phyloP scores from a whole-genome alignment of 1,140 invertebrate genomes.

The Bombus waltoni region DNA sequence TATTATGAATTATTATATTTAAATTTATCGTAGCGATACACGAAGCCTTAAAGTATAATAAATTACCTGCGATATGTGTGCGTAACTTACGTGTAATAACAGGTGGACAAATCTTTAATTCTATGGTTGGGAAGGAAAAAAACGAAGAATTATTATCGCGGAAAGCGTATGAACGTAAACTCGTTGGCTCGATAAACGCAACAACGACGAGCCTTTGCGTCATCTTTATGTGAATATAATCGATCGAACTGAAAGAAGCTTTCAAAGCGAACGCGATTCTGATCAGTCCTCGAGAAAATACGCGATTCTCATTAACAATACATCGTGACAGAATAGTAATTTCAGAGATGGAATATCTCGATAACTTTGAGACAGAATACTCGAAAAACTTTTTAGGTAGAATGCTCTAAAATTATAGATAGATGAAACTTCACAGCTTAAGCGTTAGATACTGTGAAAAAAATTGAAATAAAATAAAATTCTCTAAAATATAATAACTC shows the following conservation, averaged over 20 bases:
- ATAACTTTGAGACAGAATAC: not conserved
- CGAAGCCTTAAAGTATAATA: not conserved
- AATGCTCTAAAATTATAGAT: not conserved
- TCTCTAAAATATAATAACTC: too few species aligned
- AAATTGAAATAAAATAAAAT: too few species aligned
- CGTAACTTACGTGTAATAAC: too few species aligned
- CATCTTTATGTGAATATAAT: not conserved
- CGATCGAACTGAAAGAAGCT: conserved; percentile 2
- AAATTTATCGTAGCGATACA: not conserved
- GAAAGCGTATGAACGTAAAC: not conserved
- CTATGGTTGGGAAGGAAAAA: not conserved
- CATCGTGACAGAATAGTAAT: not conserved
- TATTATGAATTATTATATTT: not conserved
- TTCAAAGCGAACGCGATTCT: too few species aligned
- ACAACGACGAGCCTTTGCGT: not conserved
- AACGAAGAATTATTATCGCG: not conserved
- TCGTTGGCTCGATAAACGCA: not conserved
- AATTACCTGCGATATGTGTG: not conserved
- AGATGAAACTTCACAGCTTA: too few species aligned
- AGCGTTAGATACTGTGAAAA: too few species aligned
- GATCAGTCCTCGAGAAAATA: not conserved
- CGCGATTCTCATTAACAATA: not conserved
- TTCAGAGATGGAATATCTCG: not conserved
- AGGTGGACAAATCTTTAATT: not conserved
- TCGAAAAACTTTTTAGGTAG: not conserved